These are phyloP conservation scores for Ophonus ardosiacus DNA, from an alignment of 2,888 invertebrate species.

Conservation along the genomic window DNA sequence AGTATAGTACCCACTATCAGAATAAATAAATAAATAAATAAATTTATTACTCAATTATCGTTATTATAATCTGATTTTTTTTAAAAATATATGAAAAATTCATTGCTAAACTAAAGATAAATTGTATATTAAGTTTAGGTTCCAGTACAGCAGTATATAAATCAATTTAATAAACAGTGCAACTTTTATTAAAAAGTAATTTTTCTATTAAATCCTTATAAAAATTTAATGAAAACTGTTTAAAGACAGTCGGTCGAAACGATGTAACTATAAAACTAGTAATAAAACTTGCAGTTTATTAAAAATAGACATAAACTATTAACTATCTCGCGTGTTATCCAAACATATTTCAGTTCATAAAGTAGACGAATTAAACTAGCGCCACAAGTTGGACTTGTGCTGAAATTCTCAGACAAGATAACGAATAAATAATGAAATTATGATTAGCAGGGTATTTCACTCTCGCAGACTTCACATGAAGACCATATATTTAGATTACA, in stretches of 20 bases:
- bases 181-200: background rate
- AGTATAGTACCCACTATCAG: too few species aligned
- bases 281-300: background rate
- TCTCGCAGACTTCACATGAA: background rate
- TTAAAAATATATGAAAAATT: too few species aligned
- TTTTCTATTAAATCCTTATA: background rate
- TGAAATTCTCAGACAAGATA: slow-evolving; percentile 10
- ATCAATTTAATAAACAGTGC: background rate
- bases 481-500: slow-evolving; percentile 21
- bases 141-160: background rate
- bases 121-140: background rate
- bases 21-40: too few species aligned
- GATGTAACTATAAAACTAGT: slow-evolving; percentile 1
- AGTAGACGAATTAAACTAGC: background rate
- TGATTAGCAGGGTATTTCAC: background rate
- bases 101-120: too few species aligned
- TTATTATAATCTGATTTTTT: too few species aligned
- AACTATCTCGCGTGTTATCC: slow-evolving; percentile 3
- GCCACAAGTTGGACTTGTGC: background rate
- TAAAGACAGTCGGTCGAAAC: background rate
- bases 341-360: slow-evolving; percentile 1
- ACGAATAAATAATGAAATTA: slow-evolving; percentile 19
- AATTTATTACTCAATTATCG: too few species aligned
- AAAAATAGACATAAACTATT: slow-evolving; percentile 1
- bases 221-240: background rate